Evolutionary conservation across 53 echinoderm and acorn worm species (phyloP), one percentile per base, ranked within the genome.

Genomic region (Holothuria leucospilota): DNA sequence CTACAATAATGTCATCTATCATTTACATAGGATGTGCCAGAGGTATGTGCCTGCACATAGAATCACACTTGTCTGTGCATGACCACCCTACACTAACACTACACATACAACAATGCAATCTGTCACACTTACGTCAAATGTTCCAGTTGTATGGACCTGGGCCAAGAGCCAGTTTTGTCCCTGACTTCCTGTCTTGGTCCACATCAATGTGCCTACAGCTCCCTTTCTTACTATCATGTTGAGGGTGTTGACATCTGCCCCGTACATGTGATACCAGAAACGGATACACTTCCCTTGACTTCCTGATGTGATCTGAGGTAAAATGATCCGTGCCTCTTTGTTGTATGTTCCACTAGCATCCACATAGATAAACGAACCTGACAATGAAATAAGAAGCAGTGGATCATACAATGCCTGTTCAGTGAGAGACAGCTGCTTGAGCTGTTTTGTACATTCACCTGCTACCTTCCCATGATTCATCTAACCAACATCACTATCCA

Each of bases 201-300:
- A 83, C 84, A 66, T 67, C 21, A 83, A 20, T 13, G 65, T 83
- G 13, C 51, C 68, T 12, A 67, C 46, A 10, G 67, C 15, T 4
- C 40, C 39, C 65, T 66, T 52, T 2, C 49, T 28, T 42, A 46
- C 40, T 29, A 66, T 66, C 84, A 83, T 39, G 66, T 83, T 83
- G 68, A 83, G 84, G 25, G 84, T 83, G 51, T 83, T 67, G 67
- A 83, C 20, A 14, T 64, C 68, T 14, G 84, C 66, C 12, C 84
- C 84, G 30, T 65, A 65, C 84, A 83, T 83, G 68, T 83, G 38
- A 53, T 83, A 83, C 84, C 84, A 83, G 84, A 83, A 83, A 24
- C 84, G 84, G 24, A 83, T 21, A 63, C 84, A 83, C 51, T 83
- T 83, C 13, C 84, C 84, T 40, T 73, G 34, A 15, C n/a, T 38